phyloP scores from a whole-genome alignment of 2,888 invertebrate genomes.

The Sycophila texana region DNA sequence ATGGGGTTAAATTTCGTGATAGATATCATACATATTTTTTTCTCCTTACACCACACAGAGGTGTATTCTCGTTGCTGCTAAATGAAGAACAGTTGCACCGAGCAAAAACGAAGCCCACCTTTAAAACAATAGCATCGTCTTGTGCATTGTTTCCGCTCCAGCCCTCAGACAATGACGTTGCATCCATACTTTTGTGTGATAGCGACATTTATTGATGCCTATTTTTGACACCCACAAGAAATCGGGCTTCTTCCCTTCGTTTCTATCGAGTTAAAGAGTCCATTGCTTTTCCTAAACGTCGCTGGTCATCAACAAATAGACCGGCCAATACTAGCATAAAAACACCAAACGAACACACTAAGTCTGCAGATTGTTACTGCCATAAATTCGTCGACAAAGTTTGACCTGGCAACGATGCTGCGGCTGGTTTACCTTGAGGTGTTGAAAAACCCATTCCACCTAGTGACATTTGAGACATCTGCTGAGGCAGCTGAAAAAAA shows the following conservation, averaged over 20 bases:
- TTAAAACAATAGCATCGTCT: slow-evolving; percentile 41
- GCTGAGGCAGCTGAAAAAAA: slow-evolving; percentile 74
- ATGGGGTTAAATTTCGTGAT: slow-evolving; percentile 35
- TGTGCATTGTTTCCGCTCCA: slow-evolving; percentile 23
- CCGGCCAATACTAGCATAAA: slow-evolving; percentile 42
- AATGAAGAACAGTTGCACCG: slow-evolving; percentile 47
- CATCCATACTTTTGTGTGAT: slow-evolving; percentile 37
- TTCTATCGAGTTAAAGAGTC: slow-evolving; percentile 26
- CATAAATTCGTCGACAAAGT: slow-evolving; percentile 74
- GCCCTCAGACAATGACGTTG: slow-evolving; percentile 34
- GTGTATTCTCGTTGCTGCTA: slow-evolving; percentile 36
- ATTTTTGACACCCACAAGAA: slow-evolving; percentile 41
- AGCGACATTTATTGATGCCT: slow-evolving; percentile 40
- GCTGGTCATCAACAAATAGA: slow-evolving; percentile 9
- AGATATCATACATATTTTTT: slow-evolving; percentile 49
- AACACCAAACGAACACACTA: slow-evolving; percentile 54
- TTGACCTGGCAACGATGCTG: slow-evolving; percentile 68
- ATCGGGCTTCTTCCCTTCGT: slow-evolving; percentile 23
- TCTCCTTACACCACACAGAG: slow-evolving; percentile 4
- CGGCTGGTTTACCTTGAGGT: slow-evolving; percentile 64
- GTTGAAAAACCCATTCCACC: slow-evolving; percentile 66
- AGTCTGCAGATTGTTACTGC: slow-evolving; percentile 68
- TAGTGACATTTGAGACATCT: slow-evolving; percentile 77
- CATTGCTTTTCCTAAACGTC: slow-evolving; percentile 41
- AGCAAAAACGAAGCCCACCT: slow-evolving; percentile 45